Conservation (phyloP, 2,888 invertebrate species). For the Drosophila ustulata region DNA sequence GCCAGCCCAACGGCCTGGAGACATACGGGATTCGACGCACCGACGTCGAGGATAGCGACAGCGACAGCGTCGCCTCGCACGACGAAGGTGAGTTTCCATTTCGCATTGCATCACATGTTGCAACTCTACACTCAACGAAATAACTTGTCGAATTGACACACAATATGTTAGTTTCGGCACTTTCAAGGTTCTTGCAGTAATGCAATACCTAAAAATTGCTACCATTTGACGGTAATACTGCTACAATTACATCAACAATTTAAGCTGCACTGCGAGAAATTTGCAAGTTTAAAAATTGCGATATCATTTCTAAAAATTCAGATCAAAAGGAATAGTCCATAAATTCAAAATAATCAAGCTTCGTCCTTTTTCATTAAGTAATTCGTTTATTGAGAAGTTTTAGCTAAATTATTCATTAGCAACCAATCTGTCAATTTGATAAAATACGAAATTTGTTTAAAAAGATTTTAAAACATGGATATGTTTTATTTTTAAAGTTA, state of each 20-base stretch:
- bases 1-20: conserved; percentile 87
- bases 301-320: neutral
- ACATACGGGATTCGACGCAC: conserved; percentile 69
- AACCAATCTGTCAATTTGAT: too few species aligned
- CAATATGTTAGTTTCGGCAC: neutral
- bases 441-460: too few species aligned
- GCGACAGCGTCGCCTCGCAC: conserved; percentile 84
- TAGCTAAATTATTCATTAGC: too few species aligned
- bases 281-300: neutral
- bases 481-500: too few species aligned
- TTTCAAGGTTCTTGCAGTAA: neutral
- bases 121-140: conserved; percentile 10
- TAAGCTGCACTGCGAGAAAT: neutral
- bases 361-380: too few species aligned
- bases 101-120: neutral
- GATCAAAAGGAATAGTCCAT: too few species aligned
- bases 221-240: neutral
- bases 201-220: neutral
- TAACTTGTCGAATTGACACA: neutral
- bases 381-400: too few species aligned
- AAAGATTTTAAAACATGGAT: too few species aligned
- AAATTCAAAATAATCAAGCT: too few species aligned
- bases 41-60: conserved; percentile 84
- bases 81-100: conserved; percentile 80
- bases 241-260: neutral